Conservation (phyloP, 37 sponge, comb jelly and placozoan genomes). For the Agelas oroides region DNA sequence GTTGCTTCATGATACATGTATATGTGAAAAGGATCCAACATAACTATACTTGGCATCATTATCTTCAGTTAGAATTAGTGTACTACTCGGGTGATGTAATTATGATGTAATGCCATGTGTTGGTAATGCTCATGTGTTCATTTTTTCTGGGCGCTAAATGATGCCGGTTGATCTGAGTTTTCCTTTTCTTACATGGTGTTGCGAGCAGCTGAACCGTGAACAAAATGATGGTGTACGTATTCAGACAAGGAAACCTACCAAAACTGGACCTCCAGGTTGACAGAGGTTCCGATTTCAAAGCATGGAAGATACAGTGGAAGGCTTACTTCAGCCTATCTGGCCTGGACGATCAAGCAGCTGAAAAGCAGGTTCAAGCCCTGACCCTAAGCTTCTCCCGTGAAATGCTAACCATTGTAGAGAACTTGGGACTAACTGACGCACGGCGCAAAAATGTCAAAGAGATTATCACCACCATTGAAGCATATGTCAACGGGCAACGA, state of each 20-base stretch:
- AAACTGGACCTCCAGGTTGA: slow-evolving; percentile 53
- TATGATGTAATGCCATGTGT: too few relatives aligned
- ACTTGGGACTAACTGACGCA: slow-evolving; percentile 31
- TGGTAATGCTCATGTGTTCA: too few relatives aligned
- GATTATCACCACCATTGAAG: background rate
- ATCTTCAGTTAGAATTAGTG: too few relatives aligned
- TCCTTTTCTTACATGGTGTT: too few relatives aligned
- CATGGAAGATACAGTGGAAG: slow-evolving; percentile 39
- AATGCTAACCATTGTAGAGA: slow-evolving; percentile 33
- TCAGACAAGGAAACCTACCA: slow-evolving; percentile 37
- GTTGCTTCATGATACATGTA: too few relatives aligned
- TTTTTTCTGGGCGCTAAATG: too few relatives aligned
- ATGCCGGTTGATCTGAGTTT: too few relatives aligned
- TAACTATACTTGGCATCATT: too few relatives aligned
- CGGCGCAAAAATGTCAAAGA: too few relatives aligned
- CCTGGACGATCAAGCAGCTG: background rate
- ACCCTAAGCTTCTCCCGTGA: slow-evolving; percentile 43
- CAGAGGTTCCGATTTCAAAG: slow-evolving; percentile 35
- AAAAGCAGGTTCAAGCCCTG: slow-evolving; percentile 46
- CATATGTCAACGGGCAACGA: slow-evolving; percentile 16
- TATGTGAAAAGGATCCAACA: too few relatives aligned
- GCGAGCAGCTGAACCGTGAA: too few relatives aligned
- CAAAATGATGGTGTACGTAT: slow-evolving; percentile 8
- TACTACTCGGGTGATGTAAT: too few relatives aligned
- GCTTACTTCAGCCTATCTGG: slow-evolving; percentile 48